These are phyloP conservation scores for Endomychus coccineus DNA, from an alignment of 2,888 invertebrate genomes.

Conservation along the genomic window DNA sequence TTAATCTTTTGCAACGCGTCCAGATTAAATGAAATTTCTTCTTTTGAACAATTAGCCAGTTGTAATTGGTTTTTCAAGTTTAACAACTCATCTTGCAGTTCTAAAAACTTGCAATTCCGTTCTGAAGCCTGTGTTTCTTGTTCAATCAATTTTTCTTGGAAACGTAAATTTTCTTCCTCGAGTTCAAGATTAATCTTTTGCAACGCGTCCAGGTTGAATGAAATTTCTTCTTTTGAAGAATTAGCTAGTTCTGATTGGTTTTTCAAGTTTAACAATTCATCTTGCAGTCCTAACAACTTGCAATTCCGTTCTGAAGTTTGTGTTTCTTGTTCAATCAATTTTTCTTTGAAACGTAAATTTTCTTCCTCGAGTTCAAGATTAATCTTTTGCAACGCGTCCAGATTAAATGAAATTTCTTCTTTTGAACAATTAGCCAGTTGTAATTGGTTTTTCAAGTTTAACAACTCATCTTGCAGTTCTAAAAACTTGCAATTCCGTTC, in stretches of 20 bases:
- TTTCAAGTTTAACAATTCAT: slow-evolving; percentile 2
- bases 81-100: slow-evolving; percentile 1
- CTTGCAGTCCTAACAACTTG: not conserved
- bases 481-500: not conserved
- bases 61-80: too few species aligned
- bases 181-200: slow-evolving; percentile 22
- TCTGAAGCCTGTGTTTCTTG: too few species aligned
- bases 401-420: not conserved
- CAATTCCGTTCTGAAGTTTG: not conserved
- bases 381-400: not conserved
- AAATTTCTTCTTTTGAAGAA: too few species aligned
- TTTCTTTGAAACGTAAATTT: slow-evolving; percentile 1
- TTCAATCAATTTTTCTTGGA: too few species aligned
- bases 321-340: not conserved
- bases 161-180: not conserved
- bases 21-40: too few species aligned
- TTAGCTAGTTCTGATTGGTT: too few species aligned
- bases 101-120: not conserved
- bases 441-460: not conserved
- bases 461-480: not conserved
- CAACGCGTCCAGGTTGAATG: too few species aligned
- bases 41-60: too few species aligned
- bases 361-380: slow-evolving; percentile 8
- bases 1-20: too few species aligned
- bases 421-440: not conserved